phyloP scores from a whole-genome alignment of 1,140 invertebrate species.

The Ericerus pela region DNA sequence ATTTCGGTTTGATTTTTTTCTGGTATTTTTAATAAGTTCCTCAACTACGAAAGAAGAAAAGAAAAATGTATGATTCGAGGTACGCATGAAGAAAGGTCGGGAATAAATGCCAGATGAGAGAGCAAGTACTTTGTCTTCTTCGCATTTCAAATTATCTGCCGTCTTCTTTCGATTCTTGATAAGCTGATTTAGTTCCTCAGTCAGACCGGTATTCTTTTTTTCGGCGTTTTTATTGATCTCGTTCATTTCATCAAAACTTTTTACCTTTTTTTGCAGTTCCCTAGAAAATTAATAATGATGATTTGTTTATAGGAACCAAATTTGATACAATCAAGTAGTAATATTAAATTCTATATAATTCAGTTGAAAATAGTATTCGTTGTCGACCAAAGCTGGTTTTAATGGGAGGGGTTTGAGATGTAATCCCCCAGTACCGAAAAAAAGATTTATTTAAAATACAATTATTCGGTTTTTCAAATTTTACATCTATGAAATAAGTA shows the following conservation, averaged over 20 bases:
- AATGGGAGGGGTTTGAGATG: too few relatives aligned
- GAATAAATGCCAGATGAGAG: too few relatives aligned
- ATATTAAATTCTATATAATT: too few relatives aligned
- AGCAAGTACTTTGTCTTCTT: conserved; percentile 26
- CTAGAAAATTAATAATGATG: background rate
- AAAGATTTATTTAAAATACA: too few relatives aligned
- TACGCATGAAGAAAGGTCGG: conserved; percentile 11
- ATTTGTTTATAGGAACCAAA: too few relatives aligned
- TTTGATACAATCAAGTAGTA: too few relatives aligned
- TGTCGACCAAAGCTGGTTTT: too few relatives aligned
- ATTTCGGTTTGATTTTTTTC: conserved; percentile 45
- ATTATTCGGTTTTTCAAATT: too few relatives aligned
- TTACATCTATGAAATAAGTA: too few relatives aligned
- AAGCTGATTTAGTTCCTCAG: conserved; percentile 43
- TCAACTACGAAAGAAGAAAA: conserved; percentile 27
- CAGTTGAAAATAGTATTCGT: too few relatives aligned
- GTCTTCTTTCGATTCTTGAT: conserved; percentile 51
- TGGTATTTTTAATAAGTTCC: conserved; percentile 40
- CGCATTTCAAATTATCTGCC: conserved; percentile 36
- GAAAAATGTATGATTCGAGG: background rate
- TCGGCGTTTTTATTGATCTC: conserved; percentile 26
- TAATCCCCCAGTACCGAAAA: too few relatives aligned
- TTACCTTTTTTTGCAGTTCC: background rate
- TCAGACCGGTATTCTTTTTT: conserved; percentile 40
- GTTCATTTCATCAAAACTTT: background rate